phyloP scores from a whole-genome alignment of 1,140 invertebrate genomes.

The Asbolus verrucosus region DNA sequence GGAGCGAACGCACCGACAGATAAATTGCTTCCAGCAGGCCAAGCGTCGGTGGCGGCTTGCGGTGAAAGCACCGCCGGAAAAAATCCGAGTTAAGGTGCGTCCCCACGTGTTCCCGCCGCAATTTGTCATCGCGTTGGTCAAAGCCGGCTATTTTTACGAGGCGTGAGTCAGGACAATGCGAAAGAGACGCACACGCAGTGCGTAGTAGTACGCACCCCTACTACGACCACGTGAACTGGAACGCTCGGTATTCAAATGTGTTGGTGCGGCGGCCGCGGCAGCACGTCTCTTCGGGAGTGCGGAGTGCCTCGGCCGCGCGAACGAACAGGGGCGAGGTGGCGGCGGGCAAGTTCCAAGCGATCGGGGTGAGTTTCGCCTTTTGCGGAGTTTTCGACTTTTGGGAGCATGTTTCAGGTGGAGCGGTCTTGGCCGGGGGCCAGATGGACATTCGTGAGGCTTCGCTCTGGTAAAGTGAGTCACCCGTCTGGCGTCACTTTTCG shows the following conservation, averaged over 20 bases:
- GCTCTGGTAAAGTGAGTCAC: too few species aligned
- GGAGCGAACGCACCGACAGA: too few species aligned
- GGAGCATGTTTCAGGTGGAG: conserved; percentile 3
- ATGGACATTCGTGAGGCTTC: too few species aligned
- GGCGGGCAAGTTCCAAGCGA: conserved; percentile 22
- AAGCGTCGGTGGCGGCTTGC: too few species aligned
- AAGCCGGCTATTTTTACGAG: conserved; percentile 6
- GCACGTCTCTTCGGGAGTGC: background rate
- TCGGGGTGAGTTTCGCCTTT: background rate
- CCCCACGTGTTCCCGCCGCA: conserved; percentile 4
- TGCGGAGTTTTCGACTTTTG: too few species aligned
- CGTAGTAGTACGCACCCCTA: conserved; percentile 26
- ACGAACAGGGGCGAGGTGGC: conserved; percentile 5
- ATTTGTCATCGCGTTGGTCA: conserved; percentile 4
- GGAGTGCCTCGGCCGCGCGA: background rate
- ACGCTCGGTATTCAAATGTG: background rate
- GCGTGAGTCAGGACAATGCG: conserved; percentile 10
- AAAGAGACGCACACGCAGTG: too few species aligned
- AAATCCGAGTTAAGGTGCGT: too few species aligned
- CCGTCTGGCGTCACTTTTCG: too few species aligned
- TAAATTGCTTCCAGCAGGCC: too few species aligned
- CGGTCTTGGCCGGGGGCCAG: too few species aligned
- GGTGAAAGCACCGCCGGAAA: too few species aligned
- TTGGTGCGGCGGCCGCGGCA: background rate
- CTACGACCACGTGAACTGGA: conserved; percentile 7